Evolutionary conservation across 2,888 invertebrate genomes (phyloP).

Genomic region (Microchrysa polita): DNA sequence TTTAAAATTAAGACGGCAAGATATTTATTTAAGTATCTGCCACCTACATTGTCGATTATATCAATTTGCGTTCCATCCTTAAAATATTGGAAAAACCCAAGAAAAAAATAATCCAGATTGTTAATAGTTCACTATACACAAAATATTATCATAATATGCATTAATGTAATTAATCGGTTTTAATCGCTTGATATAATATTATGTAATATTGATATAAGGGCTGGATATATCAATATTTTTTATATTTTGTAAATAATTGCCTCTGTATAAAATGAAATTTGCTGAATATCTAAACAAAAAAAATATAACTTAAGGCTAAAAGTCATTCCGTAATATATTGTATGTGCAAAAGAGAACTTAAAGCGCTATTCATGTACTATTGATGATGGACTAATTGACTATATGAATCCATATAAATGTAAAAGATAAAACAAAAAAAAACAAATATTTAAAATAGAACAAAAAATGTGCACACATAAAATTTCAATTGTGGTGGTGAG

Average conservation of each 20-base stretch:
- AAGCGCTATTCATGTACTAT: not conserved
- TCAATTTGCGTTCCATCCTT: no score
- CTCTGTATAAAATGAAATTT: conserved; percentile 16
- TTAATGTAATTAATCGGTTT: conserved; percentile 25
- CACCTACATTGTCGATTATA: no score
- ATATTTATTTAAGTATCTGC: no score
- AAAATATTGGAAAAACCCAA: no score
- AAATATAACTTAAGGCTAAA: not conserved
- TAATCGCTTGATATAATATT: conserved; percentile 38
- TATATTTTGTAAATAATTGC: conserved; percentile 42
- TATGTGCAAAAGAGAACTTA: not conserved
- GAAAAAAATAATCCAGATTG: no score
- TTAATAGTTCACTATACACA: no score
- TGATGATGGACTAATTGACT: no score
- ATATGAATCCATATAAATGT: not conserved
- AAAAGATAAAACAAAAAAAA: not conserved
- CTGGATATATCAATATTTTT: conserved; percentile 45
- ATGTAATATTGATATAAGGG: conserved; percentile 43
- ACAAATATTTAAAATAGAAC: no score
- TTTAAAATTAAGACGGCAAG: no score
- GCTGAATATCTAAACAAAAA: not conserved
- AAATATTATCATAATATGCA: no score
- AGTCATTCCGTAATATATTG: not conserved
- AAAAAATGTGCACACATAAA: not conserved
- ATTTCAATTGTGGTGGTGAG: conserved; percentile 23